Conservation (phyloP, 2,888 invertebrate species). For the Archaeoteleia sp. region DNA sequence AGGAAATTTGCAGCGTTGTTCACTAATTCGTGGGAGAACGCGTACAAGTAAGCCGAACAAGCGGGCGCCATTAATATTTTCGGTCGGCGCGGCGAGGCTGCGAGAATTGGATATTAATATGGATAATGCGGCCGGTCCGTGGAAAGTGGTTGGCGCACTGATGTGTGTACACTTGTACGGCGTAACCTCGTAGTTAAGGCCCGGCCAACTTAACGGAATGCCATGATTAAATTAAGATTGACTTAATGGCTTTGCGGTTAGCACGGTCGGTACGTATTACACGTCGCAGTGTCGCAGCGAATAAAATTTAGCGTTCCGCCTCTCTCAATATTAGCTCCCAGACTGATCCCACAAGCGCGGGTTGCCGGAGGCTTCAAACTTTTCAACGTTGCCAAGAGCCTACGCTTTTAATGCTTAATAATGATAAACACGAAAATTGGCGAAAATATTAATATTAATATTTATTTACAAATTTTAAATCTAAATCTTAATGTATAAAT, state of each 20-base stretch:
- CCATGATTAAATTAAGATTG: constrained; percentile 59
- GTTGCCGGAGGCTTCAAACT: no score
- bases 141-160: constrained; percentile 31
- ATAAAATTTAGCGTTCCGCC: constrained; percentile 32
- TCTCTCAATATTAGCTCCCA: not conserved
- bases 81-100: constrained; percentile 28
- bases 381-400: no score
- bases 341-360: not conserved
- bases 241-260: constrained; percentile 55
- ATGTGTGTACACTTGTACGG: constrained; percentile 39
- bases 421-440: no score
- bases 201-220: constrained; percentile 41
- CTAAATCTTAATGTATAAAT: no score
- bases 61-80: constrained; percentile 38
- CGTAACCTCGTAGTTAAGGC: constrained; percentile 41
- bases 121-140: constrained; percentile 44
- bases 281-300: constrained; percentile 11
- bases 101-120: constrained; percentile 52
- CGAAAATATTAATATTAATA: no score
- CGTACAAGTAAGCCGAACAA: constrained; percentile 17
- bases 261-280: constrained; percentile 36
- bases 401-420: no score
- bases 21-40: constrained; percentile 13
- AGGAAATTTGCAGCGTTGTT: constrained; percentile 5
- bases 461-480: no score